Conservation (phyloP, 2,113 vertebrate species). For the Erpornis zantholeuca region DNA sequence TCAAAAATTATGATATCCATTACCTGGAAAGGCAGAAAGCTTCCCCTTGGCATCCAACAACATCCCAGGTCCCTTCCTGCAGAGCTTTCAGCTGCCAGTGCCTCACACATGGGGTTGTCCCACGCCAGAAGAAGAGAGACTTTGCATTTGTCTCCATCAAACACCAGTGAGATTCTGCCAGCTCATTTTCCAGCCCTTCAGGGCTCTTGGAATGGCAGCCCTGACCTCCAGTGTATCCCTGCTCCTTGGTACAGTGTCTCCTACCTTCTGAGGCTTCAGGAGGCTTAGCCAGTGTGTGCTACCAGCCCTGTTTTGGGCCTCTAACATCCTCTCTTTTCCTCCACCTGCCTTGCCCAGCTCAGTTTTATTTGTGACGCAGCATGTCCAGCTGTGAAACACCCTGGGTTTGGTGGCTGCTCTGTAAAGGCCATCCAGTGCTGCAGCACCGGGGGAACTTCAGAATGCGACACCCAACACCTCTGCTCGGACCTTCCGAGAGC, state of each 20-base stretch:
- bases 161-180: not conserved
- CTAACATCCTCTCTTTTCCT: not conserved
- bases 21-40: not conserved
- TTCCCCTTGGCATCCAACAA: not conserved
- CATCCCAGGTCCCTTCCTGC: not conserved
- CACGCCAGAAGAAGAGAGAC: not conserved
- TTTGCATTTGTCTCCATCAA: not conserved
- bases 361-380: not conserved
- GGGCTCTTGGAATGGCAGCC: not conserved
- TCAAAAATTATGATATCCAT: not conserved
- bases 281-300: rapidly evolving
- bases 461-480: rapidly evolving
- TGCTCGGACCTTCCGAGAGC: not conserved
- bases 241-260: not conserved
- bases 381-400: not conserved
- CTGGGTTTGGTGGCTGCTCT: rapidly evolving
- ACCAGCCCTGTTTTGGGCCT: not conserved
- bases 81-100: not conserved
- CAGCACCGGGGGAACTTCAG: not conserved
- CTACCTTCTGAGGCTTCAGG: not conserved
- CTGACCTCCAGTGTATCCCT: not conserved
- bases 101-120: not conserved
- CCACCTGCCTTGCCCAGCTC: not conserved
- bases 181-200: not conserved
- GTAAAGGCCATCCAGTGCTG: not conserved